Conservation (phyloP, 30 jellyfish, hydroid and myxozoan genomes). For the Aurelia aurita region DNA sequence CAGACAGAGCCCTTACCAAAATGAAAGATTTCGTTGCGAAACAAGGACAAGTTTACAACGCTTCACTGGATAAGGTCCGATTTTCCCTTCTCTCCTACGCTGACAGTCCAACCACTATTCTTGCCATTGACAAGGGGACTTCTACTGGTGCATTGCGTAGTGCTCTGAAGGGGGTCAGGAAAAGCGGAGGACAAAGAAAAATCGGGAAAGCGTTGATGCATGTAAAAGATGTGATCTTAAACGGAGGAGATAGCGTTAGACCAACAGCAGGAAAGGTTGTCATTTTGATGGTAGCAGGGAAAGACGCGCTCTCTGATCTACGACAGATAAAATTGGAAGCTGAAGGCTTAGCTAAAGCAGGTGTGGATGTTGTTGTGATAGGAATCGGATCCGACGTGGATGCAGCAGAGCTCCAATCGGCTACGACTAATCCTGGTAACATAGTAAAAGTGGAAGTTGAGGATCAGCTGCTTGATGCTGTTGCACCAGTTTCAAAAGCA, state of each 20-base stretch:
- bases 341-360: conserved; percentile 11
- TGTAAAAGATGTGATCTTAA: background rate
- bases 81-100: conserved; percentile 39
- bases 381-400: conserved; percentile 18
- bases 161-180: background rate
- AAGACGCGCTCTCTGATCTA: background rate
- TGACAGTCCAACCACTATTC: conserved; percentile 1
- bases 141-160: background rate
- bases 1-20: background rate
- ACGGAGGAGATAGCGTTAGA: conserved; percentile 14
- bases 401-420: background rate
- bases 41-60: conserved; percentile 15
- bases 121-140: background rate
- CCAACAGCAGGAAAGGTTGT: conserved; percentile 57
- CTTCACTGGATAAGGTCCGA: conserved; percentile 12
- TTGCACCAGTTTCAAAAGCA: conserved; percentile 4
- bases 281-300: conserved; percentile 54
- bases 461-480: background rate
- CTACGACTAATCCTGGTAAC: conserved; percentile 13
- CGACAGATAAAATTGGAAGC: background rate
- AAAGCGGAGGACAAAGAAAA: conserved; percentile 28
- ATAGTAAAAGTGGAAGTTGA: background rate
- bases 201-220: conserved; percentile 19
- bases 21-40: conserved; percentile 9
- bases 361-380: conserved; percentile 2